These are phyloP conservation scores for Bombus waltoni DNA, from an alignment of 1,140 invertebrate species.

Conservation along the genomic window DNA sequence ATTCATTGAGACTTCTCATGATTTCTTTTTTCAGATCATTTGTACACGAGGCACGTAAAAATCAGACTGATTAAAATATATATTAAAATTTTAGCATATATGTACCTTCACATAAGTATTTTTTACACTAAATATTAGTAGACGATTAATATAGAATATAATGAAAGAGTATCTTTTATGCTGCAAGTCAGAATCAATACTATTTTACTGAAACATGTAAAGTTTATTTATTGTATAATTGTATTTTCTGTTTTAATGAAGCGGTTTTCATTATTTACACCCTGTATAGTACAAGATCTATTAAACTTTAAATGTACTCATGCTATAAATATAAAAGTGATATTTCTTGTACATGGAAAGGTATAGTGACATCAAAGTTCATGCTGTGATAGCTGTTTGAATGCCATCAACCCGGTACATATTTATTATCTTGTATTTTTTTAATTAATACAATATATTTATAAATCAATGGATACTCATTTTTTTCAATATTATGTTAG, in stretches of 20 bases:
- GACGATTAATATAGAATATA: neutral
- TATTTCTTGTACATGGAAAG: conserved; percentile 5
- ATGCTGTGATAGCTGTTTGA: conserved; percentile 34
- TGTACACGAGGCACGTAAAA: conserved; percentile 60
- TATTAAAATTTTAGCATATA: neutral
- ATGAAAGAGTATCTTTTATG: neutral
- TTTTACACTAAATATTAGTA: conserved; percentile 4
- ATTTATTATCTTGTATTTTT: conserved; percentile 24
- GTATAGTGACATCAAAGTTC: neutral
- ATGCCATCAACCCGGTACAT: conserved; percentile 10
- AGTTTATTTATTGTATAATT: neutral
- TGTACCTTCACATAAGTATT: neutral
- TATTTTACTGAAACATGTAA: neutral
- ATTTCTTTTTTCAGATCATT: conserved; percentile 70
- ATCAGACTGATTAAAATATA: conserved; percentile 58
- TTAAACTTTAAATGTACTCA: neutral
- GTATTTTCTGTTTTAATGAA: conserved; percentile 2
- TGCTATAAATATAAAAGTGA: neutral
- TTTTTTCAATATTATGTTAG: neutral
- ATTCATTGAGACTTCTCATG: conserved; percentile 37
- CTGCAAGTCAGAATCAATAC: neutral
- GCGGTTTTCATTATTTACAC: neutral
- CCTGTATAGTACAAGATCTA: neutral
- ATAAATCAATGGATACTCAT: neutral
- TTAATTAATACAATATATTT: neutral